Conservation (phyloP, 2,888 invertebrate genomes). For the Eilema sororculum region DNA sequence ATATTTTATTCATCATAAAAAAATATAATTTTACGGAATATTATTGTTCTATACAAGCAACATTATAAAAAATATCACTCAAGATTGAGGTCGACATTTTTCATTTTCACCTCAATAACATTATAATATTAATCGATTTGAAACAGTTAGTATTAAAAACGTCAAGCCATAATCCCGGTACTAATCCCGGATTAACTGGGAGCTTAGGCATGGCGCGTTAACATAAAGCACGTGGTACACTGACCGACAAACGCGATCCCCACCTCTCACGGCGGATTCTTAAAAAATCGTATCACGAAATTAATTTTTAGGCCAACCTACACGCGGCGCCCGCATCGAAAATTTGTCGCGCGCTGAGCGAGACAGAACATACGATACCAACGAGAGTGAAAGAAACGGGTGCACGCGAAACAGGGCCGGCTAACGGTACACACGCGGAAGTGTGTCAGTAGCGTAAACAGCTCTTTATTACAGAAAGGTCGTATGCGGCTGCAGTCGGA, state of each 20-base stretch:
- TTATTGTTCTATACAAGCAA: neutral
- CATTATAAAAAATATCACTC: neutral
- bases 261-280: slow-evolving; percentile 61
- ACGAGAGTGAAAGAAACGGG: slow-evolving; percentile 84
- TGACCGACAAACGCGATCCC: slow-evolving; percentile 67
- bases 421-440: slow-evolving; percentile 85
- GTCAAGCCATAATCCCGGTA: slow-evolving; percentile 13
- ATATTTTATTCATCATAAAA: no score
- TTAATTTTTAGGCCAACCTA: slow-evolving; percentile 84
- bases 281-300: slow-evolving; percentile 82
- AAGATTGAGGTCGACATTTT: slow-evolving; percentile 1
- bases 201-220: slow-evolving; percentile 38
- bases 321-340: slow-evolving; percentile 84
- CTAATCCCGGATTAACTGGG: slow-evolving; percentile 25
- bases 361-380: slow-evolving; percentile 67
- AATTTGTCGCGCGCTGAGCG: slow-evolving; percentile 82
- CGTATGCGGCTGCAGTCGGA: slow-evolving; percentile 63
- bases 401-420: slow-evolving; percentile 78
- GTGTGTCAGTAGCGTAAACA: slow-evolving; percentile 86
- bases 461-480: slow-evolving; percentile 62
- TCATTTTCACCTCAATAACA: neutral
- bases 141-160: neutral
- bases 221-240: slow-evolving; percentile 68
- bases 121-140: neutral
- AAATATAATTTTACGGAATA: no score